Evolutionary conservation across 92 coral and sea anemone genomes (phyloP).

Genomic region (Phenganax stokvisi): DNA sequence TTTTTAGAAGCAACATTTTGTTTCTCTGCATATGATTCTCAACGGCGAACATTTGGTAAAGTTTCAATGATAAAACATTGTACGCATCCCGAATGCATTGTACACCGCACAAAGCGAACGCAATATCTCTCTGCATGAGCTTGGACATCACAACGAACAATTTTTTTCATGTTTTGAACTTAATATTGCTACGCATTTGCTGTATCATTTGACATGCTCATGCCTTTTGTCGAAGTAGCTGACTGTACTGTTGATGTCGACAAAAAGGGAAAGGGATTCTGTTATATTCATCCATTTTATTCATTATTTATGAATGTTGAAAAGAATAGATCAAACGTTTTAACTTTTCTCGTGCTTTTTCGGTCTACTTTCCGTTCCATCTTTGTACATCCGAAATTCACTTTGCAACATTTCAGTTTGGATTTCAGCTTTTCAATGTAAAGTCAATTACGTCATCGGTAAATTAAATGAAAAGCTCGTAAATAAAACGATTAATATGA

Average conservation of each 20-base stretch:
- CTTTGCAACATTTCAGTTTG: no score
- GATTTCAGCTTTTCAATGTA: no score
- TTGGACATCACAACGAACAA: background rate
- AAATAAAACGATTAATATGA: no score
- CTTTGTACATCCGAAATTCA: no score
- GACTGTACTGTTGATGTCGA: background rate
- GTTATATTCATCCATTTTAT: no score
- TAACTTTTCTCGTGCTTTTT: no score
- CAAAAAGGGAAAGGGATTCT: no score
- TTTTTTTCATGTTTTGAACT: background rate
- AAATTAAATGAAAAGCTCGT: no score
- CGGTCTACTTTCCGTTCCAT: no score
- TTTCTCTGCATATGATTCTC: background rate
- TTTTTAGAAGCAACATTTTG: background rate
- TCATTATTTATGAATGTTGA: no score
- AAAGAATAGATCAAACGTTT: no score
- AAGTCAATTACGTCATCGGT: no score
- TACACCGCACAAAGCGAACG: background rate
- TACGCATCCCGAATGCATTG: constrained; percentile 1
- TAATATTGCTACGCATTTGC: background rate
- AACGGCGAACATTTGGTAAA: background rate
- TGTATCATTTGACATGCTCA: background rate
- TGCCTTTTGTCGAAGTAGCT: background rate
- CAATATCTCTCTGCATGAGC: background rate
- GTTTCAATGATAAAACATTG: constrained; percentile 8